phyloP scores from a whole-genome alignment of 2,113 vertebrate genomes.

The Sinocyclocheilus maitianheensis region DNA sequence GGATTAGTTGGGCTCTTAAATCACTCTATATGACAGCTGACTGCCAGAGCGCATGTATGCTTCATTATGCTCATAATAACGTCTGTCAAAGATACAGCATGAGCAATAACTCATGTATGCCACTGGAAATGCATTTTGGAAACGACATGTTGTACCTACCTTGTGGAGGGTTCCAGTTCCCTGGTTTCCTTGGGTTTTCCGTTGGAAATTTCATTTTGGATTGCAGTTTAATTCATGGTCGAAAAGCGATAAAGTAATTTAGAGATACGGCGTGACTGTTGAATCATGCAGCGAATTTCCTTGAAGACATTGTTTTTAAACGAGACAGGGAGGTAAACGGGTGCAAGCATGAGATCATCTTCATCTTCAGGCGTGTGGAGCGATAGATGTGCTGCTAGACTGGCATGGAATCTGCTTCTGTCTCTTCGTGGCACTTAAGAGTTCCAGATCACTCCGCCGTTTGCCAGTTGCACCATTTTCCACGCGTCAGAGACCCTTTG shows the following conservation, averaged over 20 bases:
- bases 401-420: slow-evolving; percentile 38
- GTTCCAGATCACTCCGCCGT: slow-evolving; percentile 54
- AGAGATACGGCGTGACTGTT: not conserved
- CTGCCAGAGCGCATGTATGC: not conserved
- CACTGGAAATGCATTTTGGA: not conserved
- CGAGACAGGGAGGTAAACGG: slow-evolving; percentile 57
- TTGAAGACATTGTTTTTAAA: slow-evolving; percentile 53
- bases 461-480: slow-evolving; percentile 57
- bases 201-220: slow-evolving; percentile 98
- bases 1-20: not conserved
- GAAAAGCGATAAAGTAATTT: not conserved
- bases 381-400: slow-evolving; percentile 21
- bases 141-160: slow-evolving; percentile 76
- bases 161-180: slow-evolving; percentile 91
- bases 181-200: slow-evolving; percentile 93
- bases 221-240: slow-evolving; percentile 41
- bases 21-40: not conserved
- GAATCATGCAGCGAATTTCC: slow-evolving; percentile 10
- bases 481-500: slow-evolving; percentile 27
- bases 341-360: slow-evolving; percentile 50
- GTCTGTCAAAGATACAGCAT: not conserved
- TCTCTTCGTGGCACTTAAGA: slow-evolving; percentile 37
- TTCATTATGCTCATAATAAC: slow-evolving; percentile 19
- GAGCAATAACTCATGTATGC: not conserved
- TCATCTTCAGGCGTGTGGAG: slow-evolving; percentile 48